Evolutionary conservation across 2,888 invertebrate species (phyloP).

Genomic region (Pristionchus entomophagus): DNA sequence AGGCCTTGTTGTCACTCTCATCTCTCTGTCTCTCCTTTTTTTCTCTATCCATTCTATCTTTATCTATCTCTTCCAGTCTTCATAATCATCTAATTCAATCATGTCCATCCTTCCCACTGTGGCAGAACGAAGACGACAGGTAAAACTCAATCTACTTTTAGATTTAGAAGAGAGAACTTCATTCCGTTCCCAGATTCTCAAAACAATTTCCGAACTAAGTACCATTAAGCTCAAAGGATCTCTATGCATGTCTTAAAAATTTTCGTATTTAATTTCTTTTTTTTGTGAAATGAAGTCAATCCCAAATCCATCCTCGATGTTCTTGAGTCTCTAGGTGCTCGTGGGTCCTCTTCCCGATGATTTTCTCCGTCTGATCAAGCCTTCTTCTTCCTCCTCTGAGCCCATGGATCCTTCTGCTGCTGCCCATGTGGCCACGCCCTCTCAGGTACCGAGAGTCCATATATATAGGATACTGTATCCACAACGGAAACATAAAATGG

Average conservation of each 20-base stretch:
- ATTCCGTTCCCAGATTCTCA: too few relatives aligned
- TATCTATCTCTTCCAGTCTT: background rate
- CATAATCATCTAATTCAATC: background rate
- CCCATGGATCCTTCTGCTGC: slow-evolving; percentile 44
- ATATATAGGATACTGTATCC: background rate
- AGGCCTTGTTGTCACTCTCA: background rate
- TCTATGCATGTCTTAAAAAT: too few relatives aligned
- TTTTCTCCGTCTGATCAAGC: slow-evolving; percentile 66
- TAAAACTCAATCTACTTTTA: background rate
- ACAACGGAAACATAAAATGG: background rate
- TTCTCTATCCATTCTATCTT: slow-evolving; percentile 6
- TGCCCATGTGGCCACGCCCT: slow-evolving; percentile 38
- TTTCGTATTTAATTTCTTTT: too few relatives aligned
- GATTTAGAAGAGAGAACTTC: too few relatives aligned
- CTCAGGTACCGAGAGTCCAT: background rate
- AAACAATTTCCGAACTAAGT: too few relatives aligned
- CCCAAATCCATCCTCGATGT: too few relatives aligned
- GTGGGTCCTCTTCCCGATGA: slow-evolving; percentile 67
- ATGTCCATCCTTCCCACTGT: slow-evolving; percentile 48
- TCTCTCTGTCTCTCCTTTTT: background rate
- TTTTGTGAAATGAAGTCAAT: too few relatives aligned
- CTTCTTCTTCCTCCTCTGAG: slow-evolving; percentile 45
- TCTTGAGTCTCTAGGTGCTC: slow-evolving; percentile 60
- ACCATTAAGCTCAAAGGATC: too few relatives aligned
- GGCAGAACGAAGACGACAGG: slow-evolving; percentile 56